These are phyloP conservation scores for Aurelia aurita DNA, from an alignment of 30 jellyfish, hydroid and myxozoan species.

Conservation along the genomic window DNA sequence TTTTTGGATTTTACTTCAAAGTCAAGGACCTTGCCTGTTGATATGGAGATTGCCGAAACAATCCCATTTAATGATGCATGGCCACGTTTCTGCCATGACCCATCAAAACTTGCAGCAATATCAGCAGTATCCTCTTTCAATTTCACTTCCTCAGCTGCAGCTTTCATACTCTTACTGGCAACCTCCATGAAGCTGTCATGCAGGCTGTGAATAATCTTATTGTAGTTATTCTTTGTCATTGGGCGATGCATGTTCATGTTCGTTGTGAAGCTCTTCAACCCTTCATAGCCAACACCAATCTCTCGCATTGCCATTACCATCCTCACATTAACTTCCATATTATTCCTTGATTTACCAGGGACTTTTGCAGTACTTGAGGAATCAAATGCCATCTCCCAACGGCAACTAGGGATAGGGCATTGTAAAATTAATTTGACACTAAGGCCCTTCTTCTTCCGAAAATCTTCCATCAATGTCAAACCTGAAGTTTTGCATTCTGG, in stretches of 20 bases:
- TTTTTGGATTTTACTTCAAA: too few species aligned
- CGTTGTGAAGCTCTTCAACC: too few species aligned
- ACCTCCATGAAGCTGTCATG: neutral
- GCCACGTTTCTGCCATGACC: too few species aligned
- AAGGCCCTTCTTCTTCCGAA: too few species aligned
- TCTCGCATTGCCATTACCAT: neutral
- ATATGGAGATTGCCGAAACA: neutral
- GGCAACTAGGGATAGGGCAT: neutral
- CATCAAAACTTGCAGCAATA: neutral
- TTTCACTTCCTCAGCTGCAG: neutral
- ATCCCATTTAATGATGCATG: too few species aligned
- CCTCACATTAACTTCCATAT: neutral
- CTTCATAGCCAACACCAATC: too few species aligned
- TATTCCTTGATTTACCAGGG: neutral
- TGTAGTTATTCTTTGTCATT: neutral
- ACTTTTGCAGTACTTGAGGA: neutral
- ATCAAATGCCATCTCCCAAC: too few species aligned
- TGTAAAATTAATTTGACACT: too few species aligned
- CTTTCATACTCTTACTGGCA: neutral
- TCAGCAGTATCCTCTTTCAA: neutral
- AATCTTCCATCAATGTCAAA: neutral
- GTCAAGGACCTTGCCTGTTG: too few species aligned
- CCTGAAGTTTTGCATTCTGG: neutral
- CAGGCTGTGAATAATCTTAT: neutral
- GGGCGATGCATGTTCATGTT: neutral